phyloP scores from a whole-genome alignment of 2,797 vertebrate genomes.

The Anabacerthia variegaticeps region DNA sequence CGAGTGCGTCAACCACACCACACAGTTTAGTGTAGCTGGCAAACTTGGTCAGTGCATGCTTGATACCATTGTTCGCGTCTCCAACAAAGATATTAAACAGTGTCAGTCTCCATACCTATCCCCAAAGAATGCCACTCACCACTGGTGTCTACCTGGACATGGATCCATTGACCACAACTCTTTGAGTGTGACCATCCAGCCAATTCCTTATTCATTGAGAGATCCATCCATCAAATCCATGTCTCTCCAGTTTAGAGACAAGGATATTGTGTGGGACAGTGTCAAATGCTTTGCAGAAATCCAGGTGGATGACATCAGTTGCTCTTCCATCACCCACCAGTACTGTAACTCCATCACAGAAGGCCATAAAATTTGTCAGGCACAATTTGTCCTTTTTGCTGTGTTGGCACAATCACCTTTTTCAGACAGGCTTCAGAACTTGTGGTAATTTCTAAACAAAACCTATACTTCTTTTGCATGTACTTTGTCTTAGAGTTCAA shows the following conservation, averaged over 20 bases:
- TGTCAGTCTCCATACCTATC: too few relatives aligned
- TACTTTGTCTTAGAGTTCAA: background rate
- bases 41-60: background rate
- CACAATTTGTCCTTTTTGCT: background rate
- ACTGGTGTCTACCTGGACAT: background rate
- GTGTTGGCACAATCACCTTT: background rate
- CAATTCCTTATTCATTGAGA: background rate
- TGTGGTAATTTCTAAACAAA: background rate
- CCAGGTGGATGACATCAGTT: background rate
- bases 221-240: background rate
- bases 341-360: background rate
- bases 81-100: background rate
- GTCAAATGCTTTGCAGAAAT: background rate
- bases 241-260: background rate
- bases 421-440: background rate
- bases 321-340: background rate
- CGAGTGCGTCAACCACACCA: background rate
- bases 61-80: background rate
- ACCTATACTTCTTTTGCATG: background rate
- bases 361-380: background rate
- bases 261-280: background rate
- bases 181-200: background rate
- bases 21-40: background rate
- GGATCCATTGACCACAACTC: background rate
- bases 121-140: background rate